Conservation (phyloP, 2,888 invertebrate species). For the Octodonta nipae region DNA sequence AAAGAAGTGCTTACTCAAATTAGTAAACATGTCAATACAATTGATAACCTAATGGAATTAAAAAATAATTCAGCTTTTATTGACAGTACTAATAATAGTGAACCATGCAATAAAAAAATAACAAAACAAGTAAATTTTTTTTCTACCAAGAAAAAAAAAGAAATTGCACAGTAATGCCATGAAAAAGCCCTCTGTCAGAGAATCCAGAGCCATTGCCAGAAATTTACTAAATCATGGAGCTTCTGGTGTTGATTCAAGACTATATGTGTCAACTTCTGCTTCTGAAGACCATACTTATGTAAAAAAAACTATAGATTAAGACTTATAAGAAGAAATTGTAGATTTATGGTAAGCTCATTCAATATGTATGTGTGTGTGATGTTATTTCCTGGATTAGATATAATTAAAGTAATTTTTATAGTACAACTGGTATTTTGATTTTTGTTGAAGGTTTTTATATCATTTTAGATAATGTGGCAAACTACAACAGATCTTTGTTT, state of each 20-base stretch:
- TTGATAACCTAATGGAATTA: neutral
- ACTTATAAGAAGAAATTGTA: neutral
- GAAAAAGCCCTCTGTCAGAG: neutral
- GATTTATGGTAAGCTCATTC: no score
- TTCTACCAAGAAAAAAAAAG: neutral
- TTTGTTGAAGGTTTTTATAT: no score
- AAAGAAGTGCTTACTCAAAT: neutral
- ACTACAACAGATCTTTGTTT: no score
- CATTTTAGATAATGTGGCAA: no score
- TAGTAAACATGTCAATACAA: neutral
- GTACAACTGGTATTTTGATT: no score
- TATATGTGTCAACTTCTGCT: neutral
- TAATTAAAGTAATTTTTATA: no score
- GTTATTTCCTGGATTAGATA: no score
- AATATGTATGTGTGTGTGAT: neutral
- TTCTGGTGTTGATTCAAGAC: no score
- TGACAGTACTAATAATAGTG: neutral
- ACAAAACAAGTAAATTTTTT: neutral
- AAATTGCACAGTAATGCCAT: neutral
- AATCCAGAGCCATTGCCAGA: neutral
- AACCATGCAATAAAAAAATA: neutral
- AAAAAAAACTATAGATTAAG: neutral
- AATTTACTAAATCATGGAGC: no score
- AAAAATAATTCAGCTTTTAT: no score
- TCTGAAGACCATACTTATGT: neutral